Conservation (phyloP, 2,888 invertebrate genomes). For the Torymus aiolomorphi region DNA sequence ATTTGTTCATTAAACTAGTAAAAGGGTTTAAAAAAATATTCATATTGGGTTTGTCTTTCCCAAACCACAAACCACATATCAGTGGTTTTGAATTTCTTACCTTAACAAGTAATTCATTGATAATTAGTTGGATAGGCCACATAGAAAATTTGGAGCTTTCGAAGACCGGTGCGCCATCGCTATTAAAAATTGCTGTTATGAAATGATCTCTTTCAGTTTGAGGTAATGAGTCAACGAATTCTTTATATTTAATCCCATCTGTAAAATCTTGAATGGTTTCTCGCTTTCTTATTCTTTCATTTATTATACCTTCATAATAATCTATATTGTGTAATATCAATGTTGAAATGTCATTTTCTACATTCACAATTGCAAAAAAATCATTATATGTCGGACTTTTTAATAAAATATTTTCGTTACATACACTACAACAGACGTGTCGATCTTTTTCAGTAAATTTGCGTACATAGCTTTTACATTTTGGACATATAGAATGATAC, state of each 20-base stretch:
- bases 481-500: slow-evolving; percentile 1
- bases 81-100: too few relatives aligned
- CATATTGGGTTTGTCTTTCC: too few relatives aligned
- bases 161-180: too few relatives aligned
- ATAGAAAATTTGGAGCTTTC: too few relatives aligned
- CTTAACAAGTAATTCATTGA: too few relatives aligned
- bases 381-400: slow-evolving; percentile 19
- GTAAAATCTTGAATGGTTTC: slow-evolving; percentile 38
- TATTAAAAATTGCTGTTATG: slow-evolving; percentile 42
- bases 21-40: too few relatives aligned
- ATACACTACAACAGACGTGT: neutral
- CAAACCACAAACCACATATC: too few relatives aligned
- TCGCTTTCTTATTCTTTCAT: neutral
- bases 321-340: slow-evolving; percentile 1
- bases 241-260: slow-evolving; percentile 46
- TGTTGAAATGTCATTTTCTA: neutral
- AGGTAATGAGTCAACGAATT: slow-evolving; percentile 32
- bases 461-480: neutral
- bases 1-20: too few relatives aligned
- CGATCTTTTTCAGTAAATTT: neutral
- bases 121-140: too few relatives aligned
- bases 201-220: slow-evolving; percentile 19
- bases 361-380: slow-evolving; percentile 17
- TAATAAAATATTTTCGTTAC: neutral
- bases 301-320: neutral